phyloP scores from a whole-genome alignment of 2,888 invertebrate genomes.

The Iselma pallidipennis region DNA sequence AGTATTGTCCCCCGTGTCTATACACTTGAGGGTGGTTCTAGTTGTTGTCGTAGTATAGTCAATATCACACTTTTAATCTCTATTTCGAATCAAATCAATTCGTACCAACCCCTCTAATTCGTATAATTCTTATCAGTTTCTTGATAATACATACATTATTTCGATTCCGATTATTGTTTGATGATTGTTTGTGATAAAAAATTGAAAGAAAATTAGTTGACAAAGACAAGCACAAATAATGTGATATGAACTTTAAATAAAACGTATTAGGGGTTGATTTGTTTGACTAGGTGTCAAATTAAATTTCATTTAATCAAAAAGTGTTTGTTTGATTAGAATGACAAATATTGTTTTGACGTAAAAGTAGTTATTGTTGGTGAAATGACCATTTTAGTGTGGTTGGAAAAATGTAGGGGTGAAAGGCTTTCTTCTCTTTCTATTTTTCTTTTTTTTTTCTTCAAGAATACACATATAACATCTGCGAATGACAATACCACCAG shows the following conservation, averaged over 20 bases:
- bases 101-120: background rate
- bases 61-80: background rate
- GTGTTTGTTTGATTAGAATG: background rate
- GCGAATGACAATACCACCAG: conserved; percentile 26
- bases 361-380: too few relatives aligned
- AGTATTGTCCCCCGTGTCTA: too few relatives aligned
- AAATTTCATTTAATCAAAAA: background rate
- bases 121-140: background rate
- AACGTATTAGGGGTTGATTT: background rate
- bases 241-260: background rate
- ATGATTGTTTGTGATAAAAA: background rate
- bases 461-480: conserved; percentile 16
- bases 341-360: background rate
- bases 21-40: background rate
- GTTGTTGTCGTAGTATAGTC: background rate
- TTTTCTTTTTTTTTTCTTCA: too few relatives aligned
- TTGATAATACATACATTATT: background rate
- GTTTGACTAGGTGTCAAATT: background rate
- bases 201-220: background rate
- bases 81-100: background rate
- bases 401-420: background rate
- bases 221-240: background rate
- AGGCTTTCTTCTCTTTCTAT: background rate
- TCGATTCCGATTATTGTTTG: background rate
- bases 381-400: too few relatives aligned